Conservation (phyloP, 1,140 invertebrate species). For the Drosophila trapezifrons region DNA sequence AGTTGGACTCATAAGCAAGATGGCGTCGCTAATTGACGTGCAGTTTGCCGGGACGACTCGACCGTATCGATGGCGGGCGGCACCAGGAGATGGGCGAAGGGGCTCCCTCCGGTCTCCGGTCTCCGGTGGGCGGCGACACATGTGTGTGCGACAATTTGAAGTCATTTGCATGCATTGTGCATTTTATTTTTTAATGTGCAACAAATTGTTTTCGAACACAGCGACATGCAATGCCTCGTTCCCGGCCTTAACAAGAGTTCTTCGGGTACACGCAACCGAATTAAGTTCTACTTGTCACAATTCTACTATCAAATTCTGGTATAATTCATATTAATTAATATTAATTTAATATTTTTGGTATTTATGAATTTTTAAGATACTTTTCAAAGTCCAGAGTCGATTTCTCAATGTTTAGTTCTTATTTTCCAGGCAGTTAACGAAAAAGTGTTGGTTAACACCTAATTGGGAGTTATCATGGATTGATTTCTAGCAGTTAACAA, state of each 20-base stretch:
- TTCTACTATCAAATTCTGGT: too few relatives aligned
- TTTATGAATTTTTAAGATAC: background rate
- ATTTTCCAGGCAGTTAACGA: too few relatives aligned
- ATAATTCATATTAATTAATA: background rate
- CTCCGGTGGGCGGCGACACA: constrained; percentile 30
- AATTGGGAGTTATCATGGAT: too few relatives aligned
- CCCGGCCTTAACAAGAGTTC: constrained; percentile 45
- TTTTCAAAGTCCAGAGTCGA: background rate
- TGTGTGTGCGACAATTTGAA: constrained; percentile 64
- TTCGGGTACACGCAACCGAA: background rate
- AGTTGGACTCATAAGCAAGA: constrained; percentile 70
- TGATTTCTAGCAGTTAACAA: background rate
- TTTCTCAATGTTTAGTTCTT: background rate
- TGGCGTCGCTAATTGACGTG: constrained; percentile 70
- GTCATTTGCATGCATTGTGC: constrained; percentile 81
- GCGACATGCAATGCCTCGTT: constrained; percentile 67
- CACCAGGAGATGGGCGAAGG: background rate
- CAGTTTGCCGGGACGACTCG: constrained; percentile 62
- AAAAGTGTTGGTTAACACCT: too few relatives aligned
- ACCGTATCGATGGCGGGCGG: constrained; percentile 49
- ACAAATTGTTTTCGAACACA: constrained; percentile 79
- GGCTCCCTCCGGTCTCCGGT: background rate
- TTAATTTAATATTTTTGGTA: background rate
- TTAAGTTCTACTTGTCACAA: too few relatives aligned
- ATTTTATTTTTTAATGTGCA: constrained; percentile 76